A percentile compares a stretch with the other conserved stretches of the same genome.
These are phyloP conservation scores for Isoperla grammatica DNA, from an alignment of 2,888 invertebrate genomes.

Conservation along the genomic window DNA sequence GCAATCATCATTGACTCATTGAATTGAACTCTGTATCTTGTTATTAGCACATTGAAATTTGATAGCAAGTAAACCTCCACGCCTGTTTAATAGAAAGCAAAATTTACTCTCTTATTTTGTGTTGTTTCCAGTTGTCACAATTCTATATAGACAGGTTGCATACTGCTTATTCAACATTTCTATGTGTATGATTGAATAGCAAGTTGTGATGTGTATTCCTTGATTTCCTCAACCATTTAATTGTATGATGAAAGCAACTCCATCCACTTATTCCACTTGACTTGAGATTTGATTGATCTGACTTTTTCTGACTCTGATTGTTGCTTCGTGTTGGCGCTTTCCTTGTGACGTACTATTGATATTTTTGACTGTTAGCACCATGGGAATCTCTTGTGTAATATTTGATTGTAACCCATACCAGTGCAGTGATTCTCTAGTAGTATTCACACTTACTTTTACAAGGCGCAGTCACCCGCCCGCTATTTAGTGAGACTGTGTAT, in stretches of 20 bases:
- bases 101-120: background rate
- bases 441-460: constrained; percentile 24
- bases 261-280: constrained; percentile 25
- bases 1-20: background rate
- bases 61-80: background rate
- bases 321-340: constrained; percentile 58
- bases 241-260: constrained; percentile 22
- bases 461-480: constrained; percentile 26
- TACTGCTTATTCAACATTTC: background rate
- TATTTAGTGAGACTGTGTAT: constrained; percentile 18
- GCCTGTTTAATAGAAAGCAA: background rate
- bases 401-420: constrained; percentile 28
- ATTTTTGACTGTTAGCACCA: constrained; percentile 32
- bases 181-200: constrained; percentile 15
- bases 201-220: constrained; percentile 6
- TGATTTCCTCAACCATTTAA: background rate
- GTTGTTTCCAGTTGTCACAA: background rate
- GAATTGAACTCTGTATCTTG: background rate
- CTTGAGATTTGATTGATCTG: constrained; percentile 28
- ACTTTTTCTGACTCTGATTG: constrained; percentile 40
- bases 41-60: too few relatives aligned
- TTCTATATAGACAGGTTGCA: constrained; percentile 4
- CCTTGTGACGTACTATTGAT: constrained; percentile 47
- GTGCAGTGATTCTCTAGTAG: constrained; percentile 30
- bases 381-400: constrained; percentile 30